These are phyloP conservation scores for Clepsis dumicolana DNA, from an alignment of 2,888 invertebrate species.

Conservation along the genomic window DNA sequence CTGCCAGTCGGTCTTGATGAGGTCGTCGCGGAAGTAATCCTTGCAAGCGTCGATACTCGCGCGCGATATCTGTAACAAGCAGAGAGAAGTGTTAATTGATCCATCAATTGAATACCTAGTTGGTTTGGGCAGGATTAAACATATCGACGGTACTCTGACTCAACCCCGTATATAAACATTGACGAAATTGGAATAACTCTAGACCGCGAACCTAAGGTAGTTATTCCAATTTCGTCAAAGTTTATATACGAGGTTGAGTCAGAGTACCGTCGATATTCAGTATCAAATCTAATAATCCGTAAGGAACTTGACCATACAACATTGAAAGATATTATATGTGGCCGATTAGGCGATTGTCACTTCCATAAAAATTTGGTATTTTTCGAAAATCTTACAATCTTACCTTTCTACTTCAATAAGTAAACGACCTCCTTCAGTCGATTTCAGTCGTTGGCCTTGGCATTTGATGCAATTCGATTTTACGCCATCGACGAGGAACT, in stretches of 20 bases:
- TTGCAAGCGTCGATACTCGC: conserved; percentile 99
- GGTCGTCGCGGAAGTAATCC: conserved; percentile 99
- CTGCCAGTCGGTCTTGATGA: conserved; percentile 98
- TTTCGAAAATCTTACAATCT: neutral
- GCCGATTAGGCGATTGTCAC: too few species aligned
- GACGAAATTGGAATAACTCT: too few species aligned
- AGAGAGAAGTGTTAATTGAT: neutral
- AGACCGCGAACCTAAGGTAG: too few species aligned
- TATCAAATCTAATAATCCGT: too few species aligned
- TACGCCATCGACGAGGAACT: neutral
- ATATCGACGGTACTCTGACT: too few species aligned
- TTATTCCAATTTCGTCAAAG: too few species aligned
- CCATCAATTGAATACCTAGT: neutral
- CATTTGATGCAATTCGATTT: neutral
- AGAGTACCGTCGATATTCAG: too few species aligned
- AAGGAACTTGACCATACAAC: too few species aligned
- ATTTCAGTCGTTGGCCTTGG: neutral
- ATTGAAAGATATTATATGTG: too few species aligned
- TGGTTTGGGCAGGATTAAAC: neutral
- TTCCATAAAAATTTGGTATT: too few species aligned
- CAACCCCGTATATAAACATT: too few species aligned
- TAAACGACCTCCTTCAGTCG: neutral
- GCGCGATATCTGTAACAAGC: conserved; percentile 93
- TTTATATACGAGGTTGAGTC: too few species aligned
- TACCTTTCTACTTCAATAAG: neutral